These are phyloP conservation scores for Orthonychiurus folsomi DNA, from an alignment of 2,888 invertebrate genomes.

Conservation along the genomic window DNA sequence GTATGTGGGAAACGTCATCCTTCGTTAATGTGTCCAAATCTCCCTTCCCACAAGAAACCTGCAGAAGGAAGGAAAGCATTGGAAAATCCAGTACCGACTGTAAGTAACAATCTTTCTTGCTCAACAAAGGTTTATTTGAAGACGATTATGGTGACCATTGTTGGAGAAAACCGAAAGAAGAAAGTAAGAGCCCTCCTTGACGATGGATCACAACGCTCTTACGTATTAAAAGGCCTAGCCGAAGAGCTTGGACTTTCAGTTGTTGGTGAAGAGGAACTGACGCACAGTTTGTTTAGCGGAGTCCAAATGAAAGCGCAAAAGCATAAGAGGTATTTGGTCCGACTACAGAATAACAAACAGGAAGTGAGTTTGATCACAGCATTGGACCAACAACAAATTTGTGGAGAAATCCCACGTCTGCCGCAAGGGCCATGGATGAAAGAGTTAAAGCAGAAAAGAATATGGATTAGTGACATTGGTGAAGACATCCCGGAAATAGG, in stretches of 20 bases:
- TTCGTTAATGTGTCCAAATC: slow-evolving; percentile 6
- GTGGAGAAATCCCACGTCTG: slow-evolving; percentile 1
- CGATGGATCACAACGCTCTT: slow-evolving; percentile 37
- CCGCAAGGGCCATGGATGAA: slow-evolving; percentile 12
- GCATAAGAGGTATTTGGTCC: not conserved
- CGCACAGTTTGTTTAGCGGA: slow-evolving; percentile 36
- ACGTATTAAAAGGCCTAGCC: slow-evolving; percentile 31
- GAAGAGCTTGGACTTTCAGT: slow-evolving; percentile 27
- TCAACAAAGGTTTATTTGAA: slow-evolving; percentile 20
- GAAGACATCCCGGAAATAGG: slow-evolving; percentile 13
- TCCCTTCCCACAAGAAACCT: not conserved
- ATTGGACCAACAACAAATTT: slow-evolving; percentile 6
- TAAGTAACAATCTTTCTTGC: not conserved
- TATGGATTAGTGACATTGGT: slow-evolving; percentile 10
- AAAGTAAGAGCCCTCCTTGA: slow-evolving; percentile 35
- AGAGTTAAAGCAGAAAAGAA: not conserved
- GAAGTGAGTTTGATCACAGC: not conserved
- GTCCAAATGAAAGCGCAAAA: not conserved
- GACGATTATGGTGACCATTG: slow-evolving; percentile 33
- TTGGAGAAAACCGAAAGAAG: slow-evolving; percentile 19
- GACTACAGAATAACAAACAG: not conserved
- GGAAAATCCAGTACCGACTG: not conserved
- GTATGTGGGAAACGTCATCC: slow-evolving; percentile 7
- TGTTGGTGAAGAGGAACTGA: slow-evolving; percentile 22
- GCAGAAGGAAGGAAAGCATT: not conserved